Percentiles rank a stretch among this genome's conserved stretches.
Evolutionary conservation across 2,888 invertebrate genomes (phyloP).

Genomic region (Thumatha senex): DNA sequence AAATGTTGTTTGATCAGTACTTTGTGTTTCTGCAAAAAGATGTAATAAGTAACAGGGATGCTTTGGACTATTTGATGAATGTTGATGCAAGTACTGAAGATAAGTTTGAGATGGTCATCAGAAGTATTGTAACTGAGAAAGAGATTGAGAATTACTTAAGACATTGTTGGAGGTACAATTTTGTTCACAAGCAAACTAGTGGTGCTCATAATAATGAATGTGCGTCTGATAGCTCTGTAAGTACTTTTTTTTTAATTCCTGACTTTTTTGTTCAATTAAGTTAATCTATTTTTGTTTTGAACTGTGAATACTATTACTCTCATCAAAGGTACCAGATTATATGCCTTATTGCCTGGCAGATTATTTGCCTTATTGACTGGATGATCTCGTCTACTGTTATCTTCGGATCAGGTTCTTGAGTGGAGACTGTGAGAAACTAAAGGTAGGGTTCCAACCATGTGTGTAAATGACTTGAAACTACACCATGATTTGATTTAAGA

Average conservation of each 20-base stretch:
- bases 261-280: too few relatives aligned
- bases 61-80: slow-evolving; percentile 58
- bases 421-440: too few relatives aligned
- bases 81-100: slow-evolving; percentile 70
- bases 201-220: slow-evolving; percentile 35
- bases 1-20: slow-evolving; percentile 64
- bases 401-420: too few relatives aligned
- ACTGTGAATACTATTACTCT: too few relatives aligned
- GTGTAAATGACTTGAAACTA: too few relatives aligned
- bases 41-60: slow-evolving; percentile 43
- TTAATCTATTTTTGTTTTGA: too few relatives aligned
- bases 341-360: too few relatives aligned
- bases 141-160: slow-evolving; percentile 70
- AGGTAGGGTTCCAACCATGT: too few relatives aligned
- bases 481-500: too few relatives aligned
- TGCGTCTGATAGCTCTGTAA: slow-evolving; percentile 47
- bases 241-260: slow-evolving; percentile 23
- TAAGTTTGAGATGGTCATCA: slow-evolving; percentile 65
- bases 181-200: slow-evolving; percentile 53
- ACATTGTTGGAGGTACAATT: slow-evolving; percentile 73
- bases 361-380: too few relatives aligned
- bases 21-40: slow-evolving; percentile 45
- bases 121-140: slow-evolving; percentile 57
- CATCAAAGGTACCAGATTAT: too few relatives aligned
- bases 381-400: too few relatives aligned